Evolutionary conservation across 2,888 invertebrate genomes (phyloP).

Genomic region (Acanthacorydalis orientalis): DNA sequence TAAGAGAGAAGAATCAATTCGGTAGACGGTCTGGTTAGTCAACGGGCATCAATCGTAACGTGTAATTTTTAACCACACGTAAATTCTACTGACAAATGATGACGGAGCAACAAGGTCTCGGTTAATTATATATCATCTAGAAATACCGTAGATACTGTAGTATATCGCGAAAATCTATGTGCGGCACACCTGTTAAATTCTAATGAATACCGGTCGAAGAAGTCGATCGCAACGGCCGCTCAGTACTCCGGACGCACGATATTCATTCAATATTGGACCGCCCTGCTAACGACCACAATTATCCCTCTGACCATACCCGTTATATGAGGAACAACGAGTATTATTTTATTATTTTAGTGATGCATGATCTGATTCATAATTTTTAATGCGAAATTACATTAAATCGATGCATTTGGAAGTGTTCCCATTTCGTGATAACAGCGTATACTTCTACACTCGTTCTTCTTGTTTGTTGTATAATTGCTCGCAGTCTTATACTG

Average conservation of each 20-base stretch:
- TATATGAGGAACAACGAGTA: constrained; percentile 20
- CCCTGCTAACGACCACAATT: constrained; percentile 22
- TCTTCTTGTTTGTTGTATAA: too few relatives aligned
- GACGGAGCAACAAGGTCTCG: constrained; percentile 11
- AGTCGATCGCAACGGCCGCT: too few relatives aligned
- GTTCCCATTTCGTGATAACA: too few relatives aligned
- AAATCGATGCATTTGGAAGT: too few relatives aligned
- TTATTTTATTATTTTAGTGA: constrained; percentile 18
- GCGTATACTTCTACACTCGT: too few relatives aligned
- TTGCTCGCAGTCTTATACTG: too few relatives aligned
- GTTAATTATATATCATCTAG: constrained; percentile 15
- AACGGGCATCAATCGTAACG: too few relatives aligned
- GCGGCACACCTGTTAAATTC: too few relatives aligned
- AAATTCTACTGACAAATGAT: constrained; percentile 1
- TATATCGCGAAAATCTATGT: background rate
- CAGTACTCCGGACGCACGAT: too few relatives aligned
- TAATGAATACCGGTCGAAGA: too few relatives aligned
- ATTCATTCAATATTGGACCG: constrained; percentile 12
- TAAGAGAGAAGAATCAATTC: too few relatives aligned
- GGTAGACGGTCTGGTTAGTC: too few relatives aligned
- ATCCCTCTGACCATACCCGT: constrained; percentile 19
- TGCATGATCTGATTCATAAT: constrained; percentile 13
- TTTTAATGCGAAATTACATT: constrained; percentile 8
- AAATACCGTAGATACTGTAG: constrained; percentile 11
- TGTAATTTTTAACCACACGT: constrained; percentile 3